phyloP scores from a whole-genome alignment of 2,888 invertebrate species.

The Ceriagrion tenellum region DNA sequence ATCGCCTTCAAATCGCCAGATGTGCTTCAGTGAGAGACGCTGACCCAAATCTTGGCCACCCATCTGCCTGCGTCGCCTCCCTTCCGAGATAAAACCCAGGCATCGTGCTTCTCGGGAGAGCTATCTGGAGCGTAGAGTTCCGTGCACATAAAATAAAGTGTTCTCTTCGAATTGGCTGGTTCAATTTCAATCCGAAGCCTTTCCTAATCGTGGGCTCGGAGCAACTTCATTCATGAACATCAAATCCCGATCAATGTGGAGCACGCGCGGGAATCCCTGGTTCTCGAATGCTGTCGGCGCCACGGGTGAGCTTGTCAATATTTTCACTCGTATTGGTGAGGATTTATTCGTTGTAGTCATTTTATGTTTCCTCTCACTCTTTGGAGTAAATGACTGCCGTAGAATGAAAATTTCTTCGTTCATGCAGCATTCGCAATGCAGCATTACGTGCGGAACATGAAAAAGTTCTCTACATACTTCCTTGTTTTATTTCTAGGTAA shows the following conservation, averaged over 20 bases:
- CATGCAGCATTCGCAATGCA: too few species aligned
- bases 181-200: not conserved
- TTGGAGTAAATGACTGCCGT: too few species aligned
- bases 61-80: not conserved
- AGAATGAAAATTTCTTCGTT: too few species aligned
- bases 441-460: too few species aligned
- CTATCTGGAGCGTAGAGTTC: not conserved
- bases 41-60: constrained; percentile 29
- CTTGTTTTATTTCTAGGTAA: too few species aligned
- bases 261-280: not conserved
- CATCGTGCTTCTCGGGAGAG: not conserved
- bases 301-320: not conserved
- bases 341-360: not conserved
- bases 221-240: not conserved
- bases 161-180: not conserved
- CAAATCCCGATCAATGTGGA: not conserved
- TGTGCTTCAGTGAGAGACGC: constrained; percentile 11
- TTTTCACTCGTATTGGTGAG: not conserved
- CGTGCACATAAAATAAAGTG: not conserved
- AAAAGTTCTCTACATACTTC: too few species aligned
- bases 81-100: not conserved
- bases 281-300: not conserved
- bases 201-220: not conserved
- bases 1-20: constrained; percentile 24
- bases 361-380: too few species aligned